phyloP scores from a whole-genome alignment of 1,140 invertebrate genomes.

The Drosophila albomicans region DNA sequence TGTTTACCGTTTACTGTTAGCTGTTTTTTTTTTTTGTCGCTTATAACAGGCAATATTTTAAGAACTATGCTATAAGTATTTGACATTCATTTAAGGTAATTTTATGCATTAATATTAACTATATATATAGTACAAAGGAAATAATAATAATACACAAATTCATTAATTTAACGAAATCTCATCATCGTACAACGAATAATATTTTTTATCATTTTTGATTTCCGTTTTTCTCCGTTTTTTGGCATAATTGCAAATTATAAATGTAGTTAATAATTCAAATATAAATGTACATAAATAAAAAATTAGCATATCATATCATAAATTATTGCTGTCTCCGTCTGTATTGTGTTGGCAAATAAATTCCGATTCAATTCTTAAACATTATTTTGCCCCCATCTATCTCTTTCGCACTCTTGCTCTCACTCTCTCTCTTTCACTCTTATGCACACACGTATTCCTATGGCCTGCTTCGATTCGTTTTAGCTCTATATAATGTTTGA shows the following conservation, averaged over 20 bases:
- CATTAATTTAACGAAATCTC: slow-evolving; percentile 64
- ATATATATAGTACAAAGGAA: slow-evolving; percentile 34
- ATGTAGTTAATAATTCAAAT: slow-evolving; percentile 73
- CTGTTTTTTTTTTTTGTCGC: slow-evolving; percentile 21
- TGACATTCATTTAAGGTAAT: slow-evolving; percentile 28
- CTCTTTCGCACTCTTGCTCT: no score
- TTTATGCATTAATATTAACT: slow-evolving; percentile 33
- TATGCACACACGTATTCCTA: not conserved
- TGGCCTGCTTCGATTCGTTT: not conserved
- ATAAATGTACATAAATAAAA: slow-evolving; percentile 61
- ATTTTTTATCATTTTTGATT: slow-evolving; percentile 24
- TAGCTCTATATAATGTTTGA: slow-evolving; percentile 9
- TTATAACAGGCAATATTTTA: slow-evolving; percentile 26
- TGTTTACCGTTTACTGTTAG: slow-evolving; percentile 57
- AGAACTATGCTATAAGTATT: slow-evolving; percentile 30
- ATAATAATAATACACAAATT: slow-evolving; percentile 16
- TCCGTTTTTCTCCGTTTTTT: slow-evolving; percentile 21
- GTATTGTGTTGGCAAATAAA: slow-evolving; percentile 53
- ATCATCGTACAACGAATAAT: slow-evolving; percentile 60
- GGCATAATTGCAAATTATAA: slow-evolving; percentile 68
- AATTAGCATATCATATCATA: slow-evolving; percentile 48
- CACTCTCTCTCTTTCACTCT: slow-evolving; percentile 1
- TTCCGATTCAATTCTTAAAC: slow-evolving; percentile 57
- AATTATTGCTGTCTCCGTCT: slow-evolving; percentile 42
- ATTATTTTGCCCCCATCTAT: slow-evolving; percentile 36